Conservation (phyloP, 2,113 vertebrate species). For the Zosterops japonicus region DNA sequence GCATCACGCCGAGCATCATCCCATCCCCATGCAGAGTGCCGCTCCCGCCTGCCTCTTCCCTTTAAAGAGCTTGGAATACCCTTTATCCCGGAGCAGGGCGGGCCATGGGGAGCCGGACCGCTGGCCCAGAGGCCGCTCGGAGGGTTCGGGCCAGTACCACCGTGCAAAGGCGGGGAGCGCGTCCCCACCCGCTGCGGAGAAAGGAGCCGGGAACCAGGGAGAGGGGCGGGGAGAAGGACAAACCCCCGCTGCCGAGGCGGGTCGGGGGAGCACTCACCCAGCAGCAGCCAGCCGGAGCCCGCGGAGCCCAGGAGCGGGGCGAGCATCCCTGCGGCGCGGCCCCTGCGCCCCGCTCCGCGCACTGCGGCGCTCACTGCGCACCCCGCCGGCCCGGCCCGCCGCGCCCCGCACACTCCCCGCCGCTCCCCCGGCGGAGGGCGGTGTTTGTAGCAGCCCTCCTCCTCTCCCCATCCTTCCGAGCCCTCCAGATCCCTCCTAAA, state of each 20-base stretch:
- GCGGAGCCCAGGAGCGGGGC: slow-evolving; percentile 75
- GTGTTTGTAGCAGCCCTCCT: slow-evolving; percentile 33
- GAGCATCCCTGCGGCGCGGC: slow-evolving; percentile 73
- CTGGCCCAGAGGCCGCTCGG: not conserved
- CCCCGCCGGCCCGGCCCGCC: not conserved
- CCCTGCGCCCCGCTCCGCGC: slow-evolving; percentile 10
- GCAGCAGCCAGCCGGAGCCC: slow-evolving; percentile 75
- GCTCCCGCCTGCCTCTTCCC: not conserved
- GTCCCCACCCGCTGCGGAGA: not conserved
- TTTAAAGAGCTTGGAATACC: not conserved
- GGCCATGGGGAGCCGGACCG: not conserved
- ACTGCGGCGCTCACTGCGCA: slow-evolving; percentile 44
- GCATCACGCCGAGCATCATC: not conserved
- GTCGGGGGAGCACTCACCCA: slow-evolving; percentile 66
- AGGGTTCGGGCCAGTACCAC: not conserved
- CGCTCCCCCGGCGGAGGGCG: not conserved
- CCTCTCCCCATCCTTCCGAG: not conserved
- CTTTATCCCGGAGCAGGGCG: not conserved
- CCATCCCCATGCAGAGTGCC: not conserved
- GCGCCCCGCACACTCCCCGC: not conserved
- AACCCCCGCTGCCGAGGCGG: too few species aligned
- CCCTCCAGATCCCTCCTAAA: not conserved
- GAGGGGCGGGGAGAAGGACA: not conserved
- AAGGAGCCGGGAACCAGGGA: not conserved
- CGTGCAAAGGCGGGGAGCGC: not conserved